A percentile compares a stretch with the other conserved stretches of the same genome.
Evolutionary conservation across 2,888 invertebrate genomes (phyloP).

Genomic region (Caenorhabditis becei): DNA sequence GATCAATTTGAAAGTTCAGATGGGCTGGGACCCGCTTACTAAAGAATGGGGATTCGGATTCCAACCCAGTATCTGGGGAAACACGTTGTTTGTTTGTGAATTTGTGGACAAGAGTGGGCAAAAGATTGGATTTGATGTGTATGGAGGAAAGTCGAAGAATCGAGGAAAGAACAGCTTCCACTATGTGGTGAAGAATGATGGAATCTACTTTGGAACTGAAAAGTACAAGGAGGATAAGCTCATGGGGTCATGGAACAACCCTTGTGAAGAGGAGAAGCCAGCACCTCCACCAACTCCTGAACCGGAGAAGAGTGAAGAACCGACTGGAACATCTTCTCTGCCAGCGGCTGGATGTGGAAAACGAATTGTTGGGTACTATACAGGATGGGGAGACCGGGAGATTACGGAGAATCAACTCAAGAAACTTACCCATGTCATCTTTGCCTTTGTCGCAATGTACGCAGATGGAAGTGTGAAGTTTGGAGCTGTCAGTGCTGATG

Average conservation of each 20-base stretch:
- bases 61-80: constrained; percentile 27
- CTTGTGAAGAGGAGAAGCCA: constrained; percentile 27
- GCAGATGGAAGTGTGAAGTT: constrained; percentile 62
- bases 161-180: constrained; percentile 43
- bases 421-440: constrained; percentile 70
- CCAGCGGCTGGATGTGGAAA: constrained; percentile 60
- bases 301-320: background rate
- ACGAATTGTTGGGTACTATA: constrained; percentile 70
- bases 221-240: constrained; percentile 37
- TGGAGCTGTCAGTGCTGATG: constrained; percentile 61
- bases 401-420: constrained; percentile 57
- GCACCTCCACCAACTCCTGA: no score
- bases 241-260: constrained; percentile 29
- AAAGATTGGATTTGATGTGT: constrained; percentile 60
- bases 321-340: constrained; percentile 8
- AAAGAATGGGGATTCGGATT: constrained; percentile 45
- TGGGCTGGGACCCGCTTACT: constrained; percentile 13
- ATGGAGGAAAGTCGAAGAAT: constrained; percentile 56
- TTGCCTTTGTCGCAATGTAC: constrained; percentile 68
- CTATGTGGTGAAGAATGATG: constrained; percentile 57
- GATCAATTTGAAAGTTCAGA: no score
- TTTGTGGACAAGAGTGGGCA: constrained; percentile 39
- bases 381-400: constrained; percentile 70
- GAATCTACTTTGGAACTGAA: constrained; percentile 57
- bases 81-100: constrained; percentile 50